Conservation (phyloP, 2,888 invertebrate genomes). For the Chloromyia formosa region DNA sequence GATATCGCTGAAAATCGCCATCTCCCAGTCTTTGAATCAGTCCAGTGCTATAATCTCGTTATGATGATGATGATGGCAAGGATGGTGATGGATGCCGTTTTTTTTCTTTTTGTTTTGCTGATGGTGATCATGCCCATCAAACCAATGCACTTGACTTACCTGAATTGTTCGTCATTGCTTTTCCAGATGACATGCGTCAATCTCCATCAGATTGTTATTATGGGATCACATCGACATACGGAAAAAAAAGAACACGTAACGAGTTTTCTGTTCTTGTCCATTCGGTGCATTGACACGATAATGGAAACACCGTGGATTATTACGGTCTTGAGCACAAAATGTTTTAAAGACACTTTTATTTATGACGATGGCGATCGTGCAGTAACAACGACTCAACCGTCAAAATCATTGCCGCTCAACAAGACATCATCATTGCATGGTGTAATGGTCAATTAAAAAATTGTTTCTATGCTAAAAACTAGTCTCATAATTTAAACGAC, state of each 20-base stretch:
- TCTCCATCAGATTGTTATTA: conserved; percentile 38
- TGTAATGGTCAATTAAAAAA: conserved; percentile 26
- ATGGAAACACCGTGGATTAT: conserved; percentile 15
- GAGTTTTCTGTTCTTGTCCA: conserved; percentile 20
- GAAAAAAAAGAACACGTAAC: conserved; percentile 10
- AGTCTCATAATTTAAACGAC: conserved; percentile 24
- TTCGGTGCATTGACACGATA: conserved; percentile 35
- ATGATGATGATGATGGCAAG: conserved; percentile 28
- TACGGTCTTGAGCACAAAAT: conserved; percentile 4
- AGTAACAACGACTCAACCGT: conserved; percentile 17
- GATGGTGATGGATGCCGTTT: background rate
- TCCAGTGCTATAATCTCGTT: conserved; percentile 34
- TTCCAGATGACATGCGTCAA: conserved; percentile 40
- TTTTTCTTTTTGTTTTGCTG: background rate
- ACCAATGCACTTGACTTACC: conserved; percentile 7
- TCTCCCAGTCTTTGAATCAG: conserved; percentile 9
- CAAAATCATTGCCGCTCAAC: conserved; percentile 24
- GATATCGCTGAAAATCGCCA: too few species aligned
- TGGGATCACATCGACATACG: background rate
- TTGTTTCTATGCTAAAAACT: conserved; percentile 29
- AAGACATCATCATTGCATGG: background rate
- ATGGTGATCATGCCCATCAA: conserved; percentile 17
- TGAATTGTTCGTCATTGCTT: conserved; percentile 13
- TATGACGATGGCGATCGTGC: background rate
- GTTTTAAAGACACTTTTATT: conserved; percentile 13